Evolutionary conservation across 1,140 invertebrate species (phyloP).

Genomic region (Ostrea denselamellosa): DNA sequence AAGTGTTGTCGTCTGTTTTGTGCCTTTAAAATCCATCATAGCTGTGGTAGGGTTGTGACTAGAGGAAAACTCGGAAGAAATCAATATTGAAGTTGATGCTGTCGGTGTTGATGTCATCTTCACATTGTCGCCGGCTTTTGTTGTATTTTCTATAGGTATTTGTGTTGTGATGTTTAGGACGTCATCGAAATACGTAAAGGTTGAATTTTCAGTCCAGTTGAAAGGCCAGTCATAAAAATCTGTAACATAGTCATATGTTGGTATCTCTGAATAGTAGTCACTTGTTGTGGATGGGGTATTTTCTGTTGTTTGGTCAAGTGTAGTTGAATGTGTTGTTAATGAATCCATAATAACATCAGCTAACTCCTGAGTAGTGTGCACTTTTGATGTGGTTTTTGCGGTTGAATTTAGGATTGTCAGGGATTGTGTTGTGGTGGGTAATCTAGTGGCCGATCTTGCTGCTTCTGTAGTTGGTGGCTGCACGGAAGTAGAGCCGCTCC

Average conservation of each 20-base stretch:
- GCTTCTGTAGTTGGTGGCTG: background rate
- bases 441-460: background rate
- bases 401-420: background rate
- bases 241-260: background rate
- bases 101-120: background rate
- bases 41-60: background rate
- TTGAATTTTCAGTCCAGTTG: background rate
- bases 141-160: background rate
- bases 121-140: background rate
- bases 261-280: background rate
- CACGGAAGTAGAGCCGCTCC: background rate
- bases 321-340: background rate
- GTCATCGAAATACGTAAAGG: background rate
- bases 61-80: background rate
- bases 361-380: background rate
- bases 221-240: background rate
- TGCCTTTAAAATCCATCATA: slow-evolving; percentile 2
- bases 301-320: background rate
- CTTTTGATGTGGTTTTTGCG: background rate
- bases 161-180: background rate
- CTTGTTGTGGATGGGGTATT: background rate
- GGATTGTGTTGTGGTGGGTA: slow-evolving; percentile 2
- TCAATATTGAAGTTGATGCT: background rate
- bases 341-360: background rate
- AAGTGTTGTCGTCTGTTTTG: slow-evolving; percentile 22